A percentile compares a stretch with the other conserved stretches of the same genome.
These are phyloP conservation scores for Frankliniella intonsa DNA, from an alignment of 2,888 invertebrate species.

Conservation along the genomic window DNA sequence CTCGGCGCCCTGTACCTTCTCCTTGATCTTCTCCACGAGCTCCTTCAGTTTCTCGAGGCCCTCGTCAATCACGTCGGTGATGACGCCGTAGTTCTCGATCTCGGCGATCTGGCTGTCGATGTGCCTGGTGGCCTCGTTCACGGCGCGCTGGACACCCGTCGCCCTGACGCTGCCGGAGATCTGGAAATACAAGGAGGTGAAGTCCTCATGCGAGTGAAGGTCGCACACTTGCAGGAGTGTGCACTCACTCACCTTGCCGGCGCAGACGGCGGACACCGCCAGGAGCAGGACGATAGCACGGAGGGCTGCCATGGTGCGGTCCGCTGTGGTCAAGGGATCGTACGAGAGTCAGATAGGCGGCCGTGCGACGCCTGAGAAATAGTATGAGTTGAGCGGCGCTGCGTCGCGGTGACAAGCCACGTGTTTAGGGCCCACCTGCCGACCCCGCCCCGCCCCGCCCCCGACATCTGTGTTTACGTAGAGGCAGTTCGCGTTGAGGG, in stretches of 20 bases:
- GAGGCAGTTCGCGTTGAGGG: too few relatives aligned
- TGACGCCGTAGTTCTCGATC: not conserved
- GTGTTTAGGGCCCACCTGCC: not conserved
- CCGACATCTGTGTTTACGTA: not conserved
- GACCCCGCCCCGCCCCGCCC: not conserved
- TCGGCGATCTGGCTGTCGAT: not conserved
- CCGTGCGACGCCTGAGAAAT: not conserved
- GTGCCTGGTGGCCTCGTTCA: not conserved
- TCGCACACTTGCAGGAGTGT: not conserved
- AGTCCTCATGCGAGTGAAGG: not conserved
- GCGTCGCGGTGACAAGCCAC: not conserved
- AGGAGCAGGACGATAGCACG: not conserved
- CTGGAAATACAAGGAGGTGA: not conserved
- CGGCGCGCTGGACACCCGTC: not conserved
- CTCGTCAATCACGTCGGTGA: not conserved
- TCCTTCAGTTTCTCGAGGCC: not conserved
- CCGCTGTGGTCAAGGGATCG: not conserved
- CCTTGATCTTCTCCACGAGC: not conserved
- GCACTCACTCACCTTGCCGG: not conserved
- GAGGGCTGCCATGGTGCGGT: not conserved
- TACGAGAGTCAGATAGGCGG: not conserved
- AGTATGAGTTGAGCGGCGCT: not conserved
- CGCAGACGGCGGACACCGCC: not conserved
- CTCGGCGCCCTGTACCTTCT: not conserved
- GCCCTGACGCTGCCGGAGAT: not conserved